Conservation (phyloP, 2,888 invertebrate species). For the Gibbula magus region DNA sequence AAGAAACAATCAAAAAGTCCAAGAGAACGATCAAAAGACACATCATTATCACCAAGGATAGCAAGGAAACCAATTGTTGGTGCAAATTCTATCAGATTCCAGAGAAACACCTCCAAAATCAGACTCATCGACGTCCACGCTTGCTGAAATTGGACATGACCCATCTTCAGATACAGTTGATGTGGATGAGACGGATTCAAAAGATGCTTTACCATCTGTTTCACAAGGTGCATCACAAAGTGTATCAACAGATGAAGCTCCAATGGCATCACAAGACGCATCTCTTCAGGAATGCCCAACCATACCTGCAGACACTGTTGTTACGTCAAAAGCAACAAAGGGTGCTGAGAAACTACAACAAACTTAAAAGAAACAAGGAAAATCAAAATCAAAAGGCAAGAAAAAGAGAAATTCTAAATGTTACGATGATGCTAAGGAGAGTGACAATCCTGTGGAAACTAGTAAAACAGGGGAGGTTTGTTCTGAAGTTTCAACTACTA, state of each 20-base stretch:
- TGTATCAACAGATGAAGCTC: not conserved
- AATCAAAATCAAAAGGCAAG: conserved; percentile 19
- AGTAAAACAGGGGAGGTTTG: not conserved
- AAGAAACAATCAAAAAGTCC: not conserved
- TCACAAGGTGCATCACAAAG: not conserved
- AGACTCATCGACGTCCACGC: conserved; percentile 8
- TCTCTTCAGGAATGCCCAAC: too few species aligned
- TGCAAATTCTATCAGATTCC: not conserved
- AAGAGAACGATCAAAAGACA: not conserved
- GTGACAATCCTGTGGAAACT: not conserved
- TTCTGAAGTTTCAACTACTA: not conserved
- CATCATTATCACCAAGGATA: conserved; percentile 8
- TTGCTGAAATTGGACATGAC: conserved; percentile 5
- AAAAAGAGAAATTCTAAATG: not conserved
- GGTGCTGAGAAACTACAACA: not conserved
- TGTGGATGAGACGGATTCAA: not conserved
- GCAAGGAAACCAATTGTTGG: not conserved
- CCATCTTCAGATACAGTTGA: not conserved
- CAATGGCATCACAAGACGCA: too few species aligned
- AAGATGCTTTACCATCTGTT: not conserved
- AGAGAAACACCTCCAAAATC: conserved; percentile 5
- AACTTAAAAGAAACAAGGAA: not conserved
- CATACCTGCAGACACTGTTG: too few species aligned
- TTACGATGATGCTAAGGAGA: not conserved
- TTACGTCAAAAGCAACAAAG: too few species aligned